These are phyloP conservation scores for Oreotrochilus melanogaster DNA, from an alignment of 2,113 vertebrate species.

Conservation along the genomic window DNA sequence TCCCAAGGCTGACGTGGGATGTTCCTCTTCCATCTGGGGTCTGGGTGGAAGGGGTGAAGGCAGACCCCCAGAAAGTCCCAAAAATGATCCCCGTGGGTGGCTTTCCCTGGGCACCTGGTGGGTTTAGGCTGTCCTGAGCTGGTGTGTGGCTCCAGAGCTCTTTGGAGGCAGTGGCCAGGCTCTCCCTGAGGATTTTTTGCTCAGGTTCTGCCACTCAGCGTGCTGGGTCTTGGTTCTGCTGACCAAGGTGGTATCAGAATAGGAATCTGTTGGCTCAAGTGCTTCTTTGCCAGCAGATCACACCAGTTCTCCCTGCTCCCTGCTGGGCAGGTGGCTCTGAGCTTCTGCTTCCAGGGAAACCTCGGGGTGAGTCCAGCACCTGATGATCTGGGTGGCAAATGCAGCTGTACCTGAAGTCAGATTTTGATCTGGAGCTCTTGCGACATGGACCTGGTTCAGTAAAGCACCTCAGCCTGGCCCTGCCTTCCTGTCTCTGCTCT, in stretches of 20 bases:
- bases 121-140: neutral
- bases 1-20: neutral
- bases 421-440: neutral
- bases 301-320: neutral
- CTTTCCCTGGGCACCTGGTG: neutral
- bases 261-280: neutral
- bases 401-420: neutral
- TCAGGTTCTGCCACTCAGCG: neutral
- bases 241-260: neutral
- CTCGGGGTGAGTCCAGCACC: fast-evolving
- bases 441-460: fast-evolving
- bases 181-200: neutral
- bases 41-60: neutral
- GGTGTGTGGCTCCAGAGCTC: neutral
- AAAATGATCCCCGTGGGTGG: neutral
- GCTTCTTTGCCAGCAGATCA: neutral
- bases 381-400: fast-evolving
- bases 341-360: neutral
- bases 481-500: neutral
- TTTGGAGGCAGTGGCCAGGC: neutral
- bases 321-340: fast-evolving
- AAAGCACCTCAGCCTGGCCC: neutral
- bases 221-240: neutral
- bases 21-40: neutral
- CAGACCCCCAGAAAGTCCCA: neutral